phyloP scores from a whole-genome alignment of 2,888 invertebrate species.

The Tetramorium bicarinatum region DNA sequence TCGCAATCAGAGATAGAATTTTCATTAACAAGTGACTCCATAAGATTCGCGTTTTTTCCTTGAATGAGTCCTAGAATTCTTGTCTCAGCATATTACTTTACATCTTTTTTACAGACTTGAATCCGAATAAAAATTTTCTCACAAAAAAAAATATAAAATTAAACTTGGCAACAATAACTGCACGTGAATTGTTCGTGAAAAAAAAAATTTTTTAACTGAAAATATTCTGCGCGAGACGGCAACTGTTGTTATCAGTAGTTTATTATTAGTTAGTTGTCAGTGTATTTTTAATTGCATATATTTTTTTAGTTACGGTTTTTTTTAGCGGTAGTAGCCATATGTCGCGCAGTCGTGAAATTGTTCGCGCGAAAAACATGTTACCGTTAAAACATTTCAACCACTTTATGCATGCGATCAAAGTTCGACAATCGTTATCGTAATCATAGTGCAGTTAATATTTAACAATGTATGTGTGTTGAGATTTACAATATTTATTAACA shows the following conservation, averaged over 20 bases:
- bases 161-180: not conserved
- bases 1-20: not conserved
- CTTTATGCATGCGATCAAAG: not conserved
- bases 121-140: not conserved
- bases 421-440: not conserved
- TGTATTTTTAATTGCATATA: conserved; percentile 37
- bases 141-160: conserved; percentile 1
- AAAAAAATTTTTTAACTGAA: not conserved
- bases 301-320: conserved; percentile 17
- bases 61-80: conserved; percentile 4
- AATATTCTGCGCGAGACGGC: not conserved
- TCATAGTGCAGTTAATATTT: not conserved
- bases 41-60: not conserved
- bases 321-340: not conserved
- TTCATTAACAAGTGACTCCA: not conserved
- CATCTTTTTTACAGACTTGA: not conserved
- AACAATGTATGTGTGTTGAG: not conserved
- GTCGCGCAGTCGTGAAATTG: conserved; percentile 4
- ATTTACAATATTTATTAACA: not conserved
- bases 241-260: conserved; percentile 22
- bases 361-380: not conserved
- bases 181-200: conserved; percentile 1
- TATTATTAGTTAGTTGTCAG: conserved; percentile 16
- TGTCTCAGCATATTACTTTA: not conserved
- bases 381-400: conserved; percentile 31